A percentile compares a stretch with the other conserved stretches of the same genome.
Conservation (phyloP, 2,797 vertebrate species). For the Malurus splendens region DNA sequence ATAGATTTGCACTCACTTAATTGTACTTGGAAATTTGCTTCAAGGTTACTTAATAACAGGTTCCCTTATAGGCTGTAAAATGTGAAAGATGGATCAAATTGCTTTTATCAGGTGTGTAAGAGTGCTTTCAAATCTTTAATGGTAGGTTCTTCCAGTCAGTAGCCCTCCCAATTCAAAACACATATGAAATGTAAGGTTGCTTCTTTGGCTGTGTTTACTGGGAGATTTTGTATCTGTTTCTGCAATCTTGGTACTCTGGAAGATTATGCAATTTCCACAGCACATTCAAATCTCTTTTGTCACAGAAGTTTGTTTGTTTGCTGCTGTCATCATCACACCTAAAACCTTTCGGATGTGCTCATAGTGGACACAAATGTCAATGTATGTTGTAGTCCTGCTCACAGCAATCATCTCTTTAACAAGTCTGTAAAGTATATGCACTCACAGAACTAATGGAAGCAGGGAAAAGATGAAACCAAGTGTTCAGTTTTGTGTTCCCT, state of each 20-base stretch:
- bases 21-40: background rate
- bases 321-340: background rate
- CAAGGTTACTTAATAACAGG: background rate
- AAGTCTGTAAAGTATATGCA: background rate
- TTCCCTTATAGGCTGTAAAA: background rate
- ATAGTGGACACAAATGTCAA: background rate
- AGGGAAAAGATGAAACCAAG: background rate
- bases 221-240: background rate
- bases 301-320: background rate
- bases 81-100: background rate
- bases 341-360: background rate
- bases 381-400: background rate
- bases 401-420: background rate
- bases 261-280: background rate
- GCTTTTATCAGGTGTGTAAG: background rate
- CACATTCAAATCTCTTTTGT: background rate
- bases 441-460: background rate
- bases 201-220: background rate
- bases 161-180: background rate
- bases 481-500: background rate
- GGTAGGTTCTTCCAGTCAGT: background rate
- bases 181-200: background rate
- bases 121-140: background rate
- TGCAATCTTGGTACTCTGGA: background rate
- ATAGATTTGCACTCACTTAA: background rate